These are phyloP conservation scores for Anser brachyrhynchus DNA, from an alignment of 2,113 vertebrate species.

Conservation along the genomic window DNA sequence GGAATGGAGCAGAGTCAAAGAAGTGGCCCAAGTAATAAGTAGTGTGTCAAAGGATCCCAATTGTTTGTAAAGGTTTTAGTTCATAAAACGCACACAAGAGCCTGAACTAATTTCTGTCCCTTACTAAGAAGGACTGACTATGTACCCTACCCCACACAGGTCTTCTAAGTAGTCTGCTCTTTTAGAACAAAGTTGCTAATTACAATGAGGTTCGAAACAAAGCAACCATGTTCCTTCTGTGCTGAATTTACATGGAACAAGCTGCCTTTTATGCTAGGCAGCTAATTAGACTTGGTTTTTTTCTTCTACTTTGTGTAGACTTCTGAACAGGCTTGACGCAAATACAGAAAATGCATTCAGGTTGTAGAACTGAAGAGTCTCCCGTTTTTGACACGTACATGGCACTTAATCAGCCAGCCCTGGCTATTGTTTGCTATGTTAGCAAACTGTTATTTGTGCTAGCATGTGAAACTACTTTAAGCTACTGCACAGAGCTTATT, in stretches of 20 bases:
- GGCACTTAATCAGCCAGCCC: neutral
- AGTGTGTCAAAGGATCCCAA: neutral
- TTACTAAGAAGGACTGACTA: neutral
- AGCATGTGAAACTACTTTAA: slow-evolving; percentile 57
- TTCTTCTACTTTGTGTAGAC: neutral
- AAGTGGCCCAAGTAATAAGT: neutral
- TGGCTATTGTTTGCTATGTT: slow-evolving; percentile 58
- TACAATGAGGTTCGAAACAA: slow-evolving; percentile 7
- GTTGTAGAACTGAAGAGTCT: slow-evolving; percentile 18
- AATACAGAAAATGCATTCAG: slow-evolving; percentile 3
- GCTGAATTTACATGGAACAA: slow-evolving; percentile 33
- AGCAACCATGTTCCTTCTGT: slow-evolving; percentile 2
- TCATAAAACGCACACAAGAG: neutral
- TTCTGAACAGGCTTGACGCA: neutral
- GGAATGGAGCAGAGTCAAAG: neutral
- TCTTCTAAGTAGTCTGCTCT: neutral
- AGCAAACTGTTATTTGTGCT: slow-evolving; percentile 51
- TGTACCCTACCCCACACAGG: neutral
- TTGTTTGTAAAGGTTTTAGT: neutral
- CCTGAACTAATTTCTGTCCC: neutral
- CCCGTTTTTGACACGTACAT: neutral
- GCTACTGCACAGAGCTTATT: slow-evolving; percentile 36
- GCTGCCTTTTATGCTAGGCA: slow-evolving; percentile 7
- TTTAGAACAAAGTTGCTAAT: slow-evolving; percentile 4
- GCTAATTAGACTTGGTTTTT: neutral